Percentiles rank a stretch among this genome's conserved stretches.
These are phyloP conservation scores for Ochropacha duplaris DNA, from an alignment of 2,888 invertebrate species.

Conservation along the genomic window DNA sequence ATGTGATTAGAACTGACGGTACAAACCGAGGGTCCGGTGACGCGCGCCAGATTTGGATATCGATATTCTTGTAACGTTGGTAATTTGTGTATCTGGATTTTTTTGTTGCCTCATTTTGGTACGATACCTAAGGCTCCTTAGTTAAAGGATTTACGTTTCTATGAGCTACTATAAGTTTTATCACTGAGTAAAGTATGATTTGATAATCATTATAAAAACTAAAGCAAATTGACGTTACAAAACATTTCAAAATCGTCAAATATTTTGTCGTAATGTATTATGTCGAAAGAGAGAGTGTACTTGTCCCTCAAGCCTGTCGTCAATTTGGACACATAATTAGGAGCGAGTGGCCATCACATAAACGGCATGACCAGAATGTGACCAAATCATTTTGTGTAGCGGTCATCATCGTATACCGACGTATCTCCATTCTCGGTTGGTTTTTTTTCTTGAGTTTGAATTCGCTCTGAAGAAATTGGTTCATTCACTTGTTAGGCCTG, in stretches of 20 bases:
- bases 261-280: conserved; percentile 24
- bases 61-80: conserved; percentile 27
- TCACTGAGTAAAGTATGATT: not conserved
- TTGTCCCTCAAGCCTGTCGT: conserved; percentile 36
- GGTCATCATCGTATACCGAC: conserved; percentile 55
- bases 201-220: not conserved
- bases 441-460: conserved; percentile 21
- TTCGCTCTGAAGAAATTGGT: conserved; percentile 6
- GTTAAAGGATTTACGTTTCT: not conserved
- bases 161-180: conserved; percentile 13
- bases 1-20: conserved; percentile 54
- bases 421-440: conserved; percentile 30
- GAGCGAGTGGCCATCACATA: conserved; percentile 50
- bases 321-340: conserved; percentile 64
- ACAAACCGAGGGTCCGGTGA: conserved; percentile 29
- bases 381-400: conserved; percentile 71
- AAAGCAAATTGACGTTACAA: conserved; percentile 15
- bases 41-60: conserved; percentile 41
- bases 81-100: conserved; percentile 29
- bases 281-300: conserved; percentile 36
- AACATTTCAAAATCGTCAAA: conserved; percentile 16
- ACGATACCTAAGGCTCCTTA: not conserved
- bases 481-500: conserved; percentile 5
- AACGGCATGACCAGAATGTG: conserved; percentile 72
- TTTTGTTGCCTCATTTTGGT: conserved; percentile 29